Conservation (phyloP, 2,888 invertebrate species). For the Ischnus inquisitorius region DNA sequence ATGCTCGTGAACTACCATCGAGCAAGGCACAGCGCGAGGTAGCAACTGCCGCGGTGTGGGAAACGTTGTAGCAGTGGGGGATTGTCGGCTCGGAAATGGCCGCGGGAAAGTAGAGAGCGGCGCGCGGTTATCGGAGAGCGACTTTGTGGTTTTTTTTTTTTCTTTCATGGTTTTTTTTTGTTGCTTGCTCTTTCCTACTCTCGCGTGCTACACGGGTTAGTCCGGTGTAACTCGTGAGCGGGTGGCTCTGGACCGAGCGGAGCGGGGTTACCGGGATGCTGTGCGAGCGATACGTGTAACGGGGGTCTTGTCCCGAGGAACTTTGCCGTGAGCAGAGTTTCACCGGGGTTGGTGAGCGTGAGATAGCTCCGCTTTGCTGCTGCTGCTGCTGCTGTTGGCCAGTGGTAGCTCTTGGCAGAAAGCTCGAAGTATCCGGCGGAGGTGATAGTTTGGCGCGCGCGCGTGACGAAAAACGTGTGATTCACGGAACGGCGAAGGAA, state of each 20-base stretch:
- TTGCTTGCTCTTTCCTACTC: slow-evolving; percentile 43
- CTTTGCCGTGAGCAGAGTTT: slow-evolving; percentile 11
- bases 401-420: neutral
- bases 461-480: neutral
- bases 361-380: slow-evolving; percentile 1
- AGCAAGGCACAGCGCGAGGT: slow-evolving; percentile 81
- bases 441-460: slow-evolving; percentile 8
- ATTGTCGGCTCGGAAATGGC: slow-evolving; percentile 83
- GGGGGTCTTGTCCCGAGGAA: slow-evolving; percentile 29
- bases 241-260: slow-evolving; percentile 54
- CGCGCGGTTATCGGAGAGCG: slow-evolving; percentile 67
- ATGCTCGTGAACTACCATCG: slow-evolving; percentile 30
- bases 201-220: slow-evolving; percentile 31
- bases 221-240: slow-evolving; percentile 56
- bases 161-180: slow-evolving; percentile 26
- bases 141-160: slow-evolving; percentile 40
- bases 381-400: slow-evolving; percentile 57
- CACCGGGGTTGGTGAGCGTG: slow-evolving; percentile 24
- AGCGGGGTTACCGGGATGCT: slow-evolving; percentile 61
- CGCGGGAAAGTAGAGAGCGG: slow-evolving; percentile 84
- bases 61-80: slow-evolving; percentile 83
- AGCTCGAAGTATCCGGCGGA: slow-evolving; percentile 1
- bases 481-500: slow-evolving; percentile 45
- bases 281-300: slow-evolving; percentile 38
- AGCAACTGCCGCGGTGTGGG: slow-evolving; percentile 55